Evolutionary conservation across 2,113 vertebrate genomes (phyloP).

Genomic region (Hippolais icterina): DNA sequence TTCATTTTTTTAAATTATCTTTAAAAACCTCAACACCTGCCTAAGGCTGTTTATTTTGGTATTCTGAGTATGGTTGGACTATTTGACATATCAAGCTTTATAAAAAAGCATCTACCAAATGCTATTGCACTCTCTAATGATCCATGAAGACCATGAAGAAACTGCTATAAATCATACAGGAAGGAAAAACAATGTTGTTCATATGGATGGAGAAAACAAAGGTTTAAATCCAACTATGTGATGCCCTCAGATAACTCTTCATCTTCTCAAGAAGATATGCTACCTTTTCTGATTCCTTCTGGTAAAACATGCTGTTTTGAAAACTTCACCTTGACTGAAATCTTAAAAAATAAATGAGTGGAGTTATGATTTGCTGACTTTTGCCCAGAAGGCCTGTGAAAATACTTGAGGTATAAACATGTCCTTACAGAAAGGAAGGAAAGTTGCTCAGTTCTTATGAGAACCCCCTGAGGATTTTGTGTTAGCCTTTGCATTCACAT

Average conservation of each 20-base stretch:
- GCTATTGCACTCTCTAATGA: conserved; percentile 20
- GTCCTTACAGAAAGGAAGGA: background rate
- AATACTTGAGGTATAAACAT: background rate
- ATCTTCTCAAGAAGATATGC: background rate
- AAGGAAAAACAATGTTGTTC: background rate
- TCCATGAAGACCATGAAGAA: conserved; percentile 3
- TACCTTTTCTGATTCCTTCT: background rate
- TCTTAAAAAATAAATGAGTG: background rate
- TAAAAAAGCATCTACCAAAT: background rate
- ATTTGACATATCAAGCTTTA: background rate
- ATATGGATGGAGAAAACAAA: background rate
- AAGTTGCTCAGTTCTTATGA: background rate
- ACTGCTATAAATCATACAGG: background rate
- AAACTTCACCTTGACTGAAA: background rate
- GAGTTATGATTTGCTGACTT: background rate
- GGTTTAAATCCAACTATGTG: background rate
- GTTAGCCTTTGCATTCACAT: background rate
- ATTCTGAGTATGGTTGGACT: background rate
- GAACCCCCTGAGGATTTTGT: background rate
- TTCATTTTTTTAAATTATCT: background rate
- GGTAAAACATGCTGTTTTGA: background rate
- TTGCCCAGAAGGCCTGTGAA: background rate
- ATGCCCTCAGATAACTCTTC: background rate
- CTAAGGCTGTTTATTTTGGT: background rate
- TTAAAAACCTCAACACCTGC: background rate